Base-by-base conservation (phyloP, 2,113 vertebrate genomes). In the Riparia riparia region DNA sequence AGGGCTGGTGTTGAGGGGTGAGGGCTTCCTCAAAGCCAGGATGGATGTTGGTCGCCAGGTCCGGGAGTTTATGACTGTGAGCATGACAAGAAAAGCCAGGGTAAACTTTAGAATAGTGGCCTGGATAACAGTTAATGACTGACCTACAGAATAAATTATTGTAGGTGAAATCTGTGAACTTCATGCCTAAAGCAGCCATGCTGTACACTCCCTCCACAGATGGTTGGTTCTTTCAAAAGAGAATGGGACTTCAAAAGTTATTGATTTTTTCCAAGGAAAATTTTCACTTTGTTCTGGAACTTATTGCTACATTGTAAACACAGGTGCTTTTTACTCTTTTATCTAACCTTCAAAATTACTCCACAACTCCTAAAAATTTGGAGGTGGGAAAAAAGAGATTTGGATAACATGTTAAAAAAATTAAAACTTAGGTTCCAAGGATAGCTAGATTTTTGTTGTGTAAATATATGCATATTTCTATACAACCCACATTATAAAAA, bases 301-400 rank as follows among this genome's bases (percentile, higher is more conserved):
- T 49, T 69, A 54, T 34, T 54, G 22, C 3, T 74, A 10, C 0
- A 0, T 22, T 56, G 8, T 70, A 53, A 91, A 89, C 47, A 12
- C 8, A 42, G 10, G 13, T 61, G 8, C 0, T 34, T 89, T 78
- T 68, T 50, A 25, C 16, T 32, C 31, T 39, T 76, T 77, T 77
- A 11, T 56, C 21, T 9, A 12, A 17, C 44, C 37, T 63, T 25
- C 29, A 60, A 60, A 78, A 37, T 41, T 56, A 26, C 51, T 84
- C 29, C 45, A 24, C 10, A 51, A 28, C 7, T 66, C 17, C 10
- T 16, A 53, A 51, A 86, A 44, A 34, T 41, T 60, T 82, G 28
- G 17, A 64, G 61, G 2, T 0, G 1, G 2, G 5, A 6, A 32
- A 56, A 56, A 47, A 73, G 57, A 24, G 1, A n/a, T 37, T 69